phyloP scores from a whole-genome alignment of 2,888 invertebrate species.

The Acanthoscelides obtectus region DNA sequence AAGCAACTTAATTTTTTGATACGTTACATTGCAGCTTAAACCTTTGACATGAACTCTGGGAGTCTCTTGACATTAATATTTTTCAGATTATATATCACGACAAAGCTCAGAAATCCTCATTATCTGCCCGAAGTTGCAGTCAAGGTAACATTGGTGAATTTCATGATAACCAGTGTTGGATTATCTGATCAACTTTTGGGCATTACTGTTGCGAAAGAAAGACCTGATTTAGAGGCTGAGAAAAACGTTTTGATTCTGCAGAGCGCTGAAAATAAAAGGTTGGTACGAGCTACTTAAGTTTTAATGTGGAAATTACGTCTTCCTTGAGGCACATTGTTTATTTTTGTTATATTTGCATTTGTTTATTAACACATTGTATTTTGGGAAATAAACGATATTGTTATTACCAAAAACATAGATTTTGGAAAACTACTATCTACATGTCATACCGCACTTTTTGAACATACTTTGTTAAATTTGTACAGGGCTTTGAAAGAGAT shows the following conservation, averaged over 20 bases:
- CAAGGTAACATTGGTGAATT: conserved; percentile 85
- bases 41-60: too few relatives aligned
- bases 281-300: too few relatives aligned
- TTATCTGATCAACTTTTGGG: conserved; percentile 85
- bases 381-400: not conserved
- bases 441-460: not conserved
- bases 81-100: conserved; percentile 83
- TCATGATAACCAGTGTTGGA: conserved; percentile 86
- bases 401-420: not conserved
- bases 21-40: too few relatives aligned
- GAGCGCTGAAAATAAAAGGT: conserved; percentile 75
- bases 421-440: not conserved
- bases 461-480: not conserved
- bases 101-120: conserved; percentile 89
- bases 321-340: too few relatives aligned
- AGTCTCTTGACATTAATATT: too few relatives aligned
- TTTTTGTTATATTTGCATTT: too few relatives aligned
- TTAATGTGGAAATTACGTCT: too few relatives aligned
- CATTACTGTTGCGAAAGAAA: conserved; percentile 85
- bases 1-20: too few relatives aligned
- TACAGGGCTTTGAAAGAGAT: conserved; percentile 74
- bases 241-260: conserved; percentile 84
- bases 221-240: conserved; percentile 88
- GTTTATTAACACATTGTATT: too few relatives aligned
- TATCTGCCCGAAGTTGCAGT: conserved; percentile 91